Percentiles rank a stretch among this genome's conserved stretches.
Conservation (phyloP, 2,113 vertebrate genomes). For the Mastomys natalensis region DNA sequence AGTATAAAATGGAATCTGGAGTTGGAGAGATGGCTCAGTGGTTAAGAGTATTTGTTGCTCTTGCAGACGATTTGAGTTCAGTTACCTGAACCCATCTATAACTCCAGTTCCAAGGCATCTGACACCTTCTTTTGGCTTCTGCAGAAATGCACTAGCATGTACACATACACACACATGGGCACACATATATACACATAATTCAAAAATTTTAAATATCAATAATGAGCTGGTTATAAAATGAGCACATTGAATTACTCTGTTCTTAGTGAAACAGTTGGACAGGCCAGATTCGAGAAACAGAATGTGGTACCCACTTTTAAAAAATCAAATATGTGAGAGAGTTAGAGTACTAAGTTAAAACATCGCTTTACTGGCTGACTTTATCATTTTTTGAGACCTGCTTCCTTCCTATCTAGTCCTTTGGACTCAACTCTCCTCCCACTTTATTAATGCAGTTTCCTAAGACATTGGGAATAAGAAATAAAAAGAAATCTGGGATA, state of each 20-base stretch:
- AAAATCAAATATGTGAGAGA: background rate
- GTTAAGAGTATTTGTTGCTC: background rate
- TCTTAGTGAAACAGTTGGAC: background rate
- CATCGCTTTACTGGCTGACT: background rate
- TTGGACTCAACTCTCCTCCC: background rate
- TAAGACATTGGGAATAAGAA: background rate
- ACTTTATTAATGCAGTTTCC: slow-evolving; percentile 1
- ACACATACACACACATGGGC: no score
- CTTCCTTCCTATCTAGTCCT: background rate
- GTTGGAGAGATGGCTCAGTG: background rate
- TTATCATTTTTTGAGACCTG: background rate
- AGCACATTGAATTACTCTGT: background rate
- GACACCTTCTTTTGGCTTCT: background rate
- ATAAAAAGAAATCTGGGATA: background rate
- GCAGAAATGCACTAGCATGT: background rate
- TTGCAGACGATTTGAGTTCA: background rate
- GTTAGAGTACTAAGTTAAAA: background rate
- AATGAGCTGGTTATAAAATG: background rate
- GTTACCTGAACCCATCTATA: background rate
- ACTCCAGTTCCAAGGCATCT: background rate
- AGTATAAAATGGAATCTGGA: background rate
- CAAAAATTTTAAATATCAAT: background rate
- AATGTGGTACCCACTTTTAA: background rate
- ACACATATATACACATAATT: background rate
- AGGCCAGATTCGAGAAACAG: background rate